Evolutionary conservation across 2,113 vertebrate genomes (phyloP), one percentile per base, ranked within the genome.

Genomic region (Spilogale gracilis): DNA sequence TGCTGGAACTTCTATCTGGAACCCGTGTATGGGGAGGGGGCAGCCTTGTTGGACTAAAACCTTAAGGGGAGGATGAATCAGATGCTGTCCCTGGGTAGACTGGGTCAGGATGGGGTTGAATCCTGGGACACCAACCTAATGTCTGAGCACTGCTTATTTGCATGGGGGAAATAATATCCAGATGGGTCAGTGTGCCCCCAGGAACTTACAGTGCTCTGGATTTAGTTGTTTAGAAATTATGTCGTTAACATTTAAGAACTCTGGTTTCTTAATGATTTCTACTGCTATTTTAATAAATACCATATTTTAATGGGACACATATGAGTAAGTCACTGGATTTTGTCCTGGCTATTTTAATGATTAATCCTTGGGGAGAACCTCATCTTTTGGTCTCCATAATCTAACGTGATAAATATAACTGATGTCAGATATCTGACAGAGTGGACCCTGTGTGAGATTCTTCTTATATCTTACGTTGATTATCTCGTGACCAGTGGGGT

Each of bases 191-290:
- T 43, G 43, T 50, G 45, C 30, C 73, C 6, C 30, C 13, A 52
- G 45, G 69, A 89, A 82, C 20, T 56, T 27, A 43, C 3, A 1
- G 21, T 13, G 11, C 60, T 32, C 83, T 60, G 65, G 45, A 25
- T 81, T 88, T 93, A 50, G 52, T 27, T 71, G 73, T 74, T 78
- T 48, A n/a, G 43, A 90, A 63, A 8, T 65, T 63, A 52, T 5
- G 25, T 2, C 23, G 58, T 78, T 27, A 52, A 63, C 11, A 38
- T 69, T 38, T 43, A 50, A 82, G 87, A 6, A 43, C 30, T 38
- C 3, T n/a, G 50, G 27, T 73, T 90, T 96, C 25, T 92, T 71
- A 67, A 74, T 21, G 58, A 32, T 89, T 95, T 88, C 56, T 69
- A 79, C 25, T 54, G 13, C 52, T 88, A 25, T 71, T 88, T 91